Base-by-base conservation (phyloP, 2,888 invertebrate genomes). In the Nyleta sp. region DNA sequence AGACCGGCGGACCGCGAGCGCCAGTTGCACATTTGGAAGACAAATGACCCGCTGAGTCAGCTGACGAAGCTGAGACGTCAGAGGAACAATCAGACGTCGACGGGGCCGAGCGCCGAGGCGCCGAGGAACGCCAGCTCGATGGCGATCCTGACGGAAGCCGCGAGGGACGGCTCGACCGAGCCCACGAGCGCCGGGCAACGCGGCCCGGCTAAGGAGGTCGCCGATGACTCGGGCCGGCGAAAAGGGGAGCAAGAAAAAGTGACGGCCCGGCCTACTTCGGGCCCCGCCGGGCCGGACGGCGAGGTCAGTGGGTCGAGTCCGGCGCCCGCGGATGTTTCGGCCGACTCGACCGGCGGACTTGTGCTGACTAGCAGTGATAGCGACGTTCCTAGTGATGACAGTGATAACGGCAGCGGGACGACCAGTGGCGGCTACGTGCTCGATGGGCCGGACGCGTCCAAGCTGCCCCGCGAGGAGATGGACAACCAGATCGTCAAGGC, bases 1-100 rank as follows among this genome's bases (percentile, higher is more conserved):
- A 84, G 46, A 80, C 18, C 72, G 84, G 18, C 77, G 82, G 68
- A 87, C 84, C 81, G 87, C 84, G 7, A 89, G 84, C 78, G 87
- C 85, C 40, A 78, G 52, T 50, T 75, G 70, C 40, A 81, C 74
- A 62, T 73, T 76, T 70, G 72, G 70, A 48, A 80, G 55, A 68
- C 77, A 64, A 80, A 78, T 73, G 82, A 74, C 44, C 73, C 55
- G 67, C 40, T 68, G 70, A 28, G 28, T 10, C 65, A 53, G 11
- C 24, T 67, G 48, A 52, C 67, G 2, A 78, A 72, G 40, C 17
- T 57, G 4, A 46, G 72, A 52, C 77, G 72, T 13, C 67, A 22
- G 46, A 31, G 67, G 28, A 48, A 15, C 42, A 59, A 65, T 13
- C 70, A 65, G 15, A 62, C 50, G 38, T 38, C 60, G 44, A 1